Evolutionary conservation across 1,140 invertebrate genomes (phyloP), one percentile per base, ranked within the genome.

Genomic region (Conus betulinus): DNA sequence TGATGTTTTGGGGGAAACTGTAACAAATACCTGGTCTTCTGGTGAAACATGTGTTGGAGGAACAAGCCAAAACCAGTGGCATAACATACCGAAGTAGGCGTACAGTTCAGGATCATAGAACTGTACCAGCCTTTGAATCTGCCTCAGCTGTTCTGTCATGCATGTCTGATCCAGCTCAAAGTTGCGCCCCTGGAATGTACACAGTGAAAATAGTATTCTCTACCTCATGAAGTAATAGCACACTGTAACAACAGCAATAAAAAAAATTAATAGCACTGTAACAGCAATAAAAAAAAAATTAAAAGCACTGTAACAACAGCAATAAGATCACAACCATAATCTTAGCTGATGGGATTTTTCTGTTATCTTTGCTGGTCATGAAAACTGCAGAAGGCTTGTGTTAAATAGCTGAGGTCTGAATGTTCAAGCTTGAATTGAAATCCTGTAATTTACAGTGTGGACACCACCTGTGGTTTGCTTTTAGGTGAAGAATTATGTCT

Each of bases 101-200:
- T 97, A 97, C 55, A 99, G 96, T 85, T 97, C 96, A 0, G 98
- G 98, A 94, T 98, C 97, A 39, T 97, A 96, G 91, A 98, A 97
- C 91, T 96, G 96, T 7, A 99, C 94, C 60, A 99, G 95, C 78
- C 97, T 97, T 90, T 98, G 97, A 57, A 99, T 96, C 93, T 99
- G 97, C 63, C 96, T 96, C 76, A 99, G 96, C 95, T 99, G 99
- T 63, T 96, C 96, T 95, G 99, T 99, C 97, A 99, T 99, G 51
- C 98, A 98, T n/a, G 97, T 97, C 95, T 99, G 99, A 96, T 99
- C 98, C 95, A 99, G 97, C 94, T 99, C 98, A 96, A 99, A 99
- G 96, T 99, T 99, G n/a, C 96, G 96, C 92, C 97, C 96, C 98
- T 98, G 93, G 88, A 93, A 91, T 86, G 85, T 86, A 92, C 78